phyloP scores from a whole-genome alignment of 1,140 invertebrate species.

The Drosophila melanica region DNA sequence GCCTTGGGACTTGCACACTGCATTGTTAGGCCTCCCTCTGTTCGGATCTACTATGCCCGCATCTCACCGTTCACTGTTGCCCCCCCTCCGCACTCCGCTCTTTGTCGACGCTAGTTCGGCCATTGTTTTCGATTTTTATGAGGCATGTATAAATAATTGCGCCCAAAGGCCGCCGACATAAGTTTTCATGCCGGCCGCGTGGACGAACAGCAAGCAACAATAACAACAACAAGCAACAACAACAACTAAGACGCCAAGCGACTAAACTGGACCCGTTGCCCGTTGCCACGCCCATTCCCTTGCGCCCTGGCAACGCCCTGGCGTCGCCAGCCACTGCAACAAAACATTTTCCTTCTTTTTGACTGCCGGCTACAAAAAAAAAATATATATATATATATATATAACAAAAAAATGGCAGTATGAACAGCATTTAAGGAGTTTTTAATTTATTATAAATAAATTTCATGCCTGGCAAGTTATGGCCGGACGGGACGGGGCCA shows the following conservation, averaged over 20 bases:
- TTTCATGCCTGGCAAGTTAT: conserved; percentile 42
- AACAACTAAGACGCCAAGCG: conserved; percentile 38
- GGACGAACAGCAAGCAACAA: conserved; percentile 64
- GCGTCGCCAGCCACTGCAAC: conserved; percentile 25
- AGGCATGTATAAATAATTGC: conserved; percentile 83
- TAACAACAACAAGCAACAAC: conserved; percentile 23
- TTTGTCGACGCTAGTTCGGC: conserved; percentile 31
- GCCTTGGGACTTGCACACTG: conserved; percentile 40
- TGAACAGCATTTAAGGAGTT: conserved; percentile 79
- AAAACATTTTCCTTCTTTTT: conserved; percentile 52
- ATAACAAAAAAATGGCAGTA: conserved; percentile 56
- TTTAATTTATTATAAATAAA: conserved; percentile 84
- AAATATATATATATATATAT: conserved; percentile 22
- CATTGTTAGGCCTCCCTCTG: conserved; percentile 56
- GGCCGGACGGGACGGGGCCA: conserved; percentile 23
- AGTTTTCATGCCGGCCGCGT: conserved; percentile 78
- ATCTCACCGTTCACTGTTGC: background rate
- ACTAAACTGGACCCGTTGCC: conserved; percentile 56
- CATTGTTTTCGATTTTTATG: conserved; percentile 83
- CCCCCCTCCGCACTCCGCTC: background rate
- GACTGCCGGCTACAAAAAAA: conserved; percentile 62
- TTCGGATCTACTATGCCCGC: conserved; percentile 1
- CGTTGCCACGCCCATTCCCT: conserved; percentile 40
- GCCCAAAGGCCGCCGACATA: conserved; percentile 82
- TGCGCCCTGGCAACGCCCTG: conserved; percentile 19